Conservation (phyloP, 2,797 vertebrate species). For the Cryptoprocta ferox region DNA sequence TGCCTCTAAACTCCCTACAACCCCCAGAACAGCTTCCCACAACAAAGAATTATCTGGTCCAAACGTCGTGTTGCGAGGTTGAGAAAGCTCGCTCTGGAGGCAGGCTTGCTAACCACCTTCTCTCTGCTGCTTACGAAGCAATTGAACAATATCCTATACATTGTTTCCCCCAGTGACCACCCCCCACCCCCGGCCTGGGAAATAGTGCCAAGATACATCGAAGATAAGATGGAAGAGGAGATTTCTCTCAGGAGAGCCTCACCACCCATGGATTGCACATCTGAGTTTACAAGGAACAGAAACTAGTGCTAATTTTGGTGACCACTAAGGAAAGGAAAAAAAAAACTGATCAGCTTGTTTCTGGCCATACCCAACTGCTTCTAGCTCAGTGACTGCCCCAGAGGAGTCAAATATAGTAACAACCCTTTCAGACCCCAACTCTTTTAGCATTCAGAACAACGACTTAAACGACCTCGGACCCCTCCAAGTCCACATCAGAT, state of each 20-base stretch:
- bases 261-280: not conserved
- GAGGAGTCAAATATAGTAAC: not conserved
- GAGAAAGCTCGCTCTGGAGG: not conserved
- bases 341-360: not conserved
- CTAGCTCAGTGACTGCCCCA: not conserved
- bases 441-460: not conserved
- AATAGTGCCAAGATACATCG: not conserved
- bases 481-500: not conserved
- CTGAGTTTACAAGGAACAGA: not conserved
- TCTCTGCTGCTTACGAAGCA: no score
- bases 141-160: accelerated
- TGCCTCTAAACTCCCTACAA: not conserved
- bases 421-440: not conserved
- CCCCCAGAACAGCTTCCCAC: not conserved
- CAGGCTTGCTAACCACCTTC: not conserved
- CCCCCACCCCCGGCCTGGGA: not conserved
- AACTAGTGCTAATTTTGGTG: accelerated
- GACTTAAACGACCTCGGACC: not conserved
- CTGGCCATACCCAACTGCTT: not conserved
- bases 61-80: accelerated
- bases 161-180: not conserved
- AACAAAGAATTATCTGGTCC: not conserved
- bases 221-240: not conserved
- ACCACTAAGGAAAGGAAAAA: not conserved
- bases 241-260: no score